Evolutionary conservation across 1,140 invertebrate genomes (phyloP).

Genomic region (Camponotus pennsylvanicus): DNA sequence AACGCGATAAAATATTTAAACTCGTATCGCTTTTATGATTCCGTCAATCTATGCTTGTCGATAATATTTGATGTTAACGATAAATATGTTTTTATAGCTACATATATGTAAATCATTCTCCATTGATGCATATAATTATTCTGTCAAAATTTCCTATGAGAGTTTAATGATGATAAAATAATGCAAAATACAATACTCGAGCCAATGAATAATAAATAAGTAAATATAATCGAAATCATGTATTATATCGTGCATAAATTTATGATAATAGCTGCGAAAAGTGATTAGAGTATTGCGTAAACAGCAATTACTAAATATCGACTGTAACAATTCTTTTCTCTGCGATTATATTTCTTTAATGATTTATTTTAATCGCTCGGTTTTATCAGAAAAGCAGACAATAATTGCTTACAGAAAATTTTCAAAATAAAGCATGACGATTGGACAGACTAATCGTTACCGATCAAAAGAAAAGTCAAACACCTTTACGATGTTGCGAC

Average conservation of each 20-base stretch:
- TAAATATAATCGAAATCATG: neutral
- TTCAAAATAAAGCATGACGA: neutral
- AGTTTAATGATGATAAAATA: constrained; percentile 13
- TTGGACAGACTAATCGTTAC: constrained; percentile 12
- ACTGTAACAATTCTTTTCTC: neutral
- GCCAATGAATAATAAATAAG: constrained; percentile 48
- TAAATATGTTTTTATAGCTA: neutral
- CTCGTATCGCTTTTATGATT: neutral
- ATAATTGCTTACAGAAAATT: neutral
- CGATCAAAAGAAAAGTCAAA: constrained; percentile 51
- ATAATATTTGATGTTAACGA: neutral
- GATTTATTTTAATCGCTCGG: neutral
- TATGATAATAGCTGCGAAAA: neutral
- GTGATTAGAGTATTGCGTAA: constrained; percentile 15
- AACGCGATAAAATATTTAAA: constrained; percentile 7
- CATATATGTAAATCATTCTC: neutral
- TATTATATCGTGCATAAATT: neutral
- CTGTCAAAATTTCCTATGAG: neutral
- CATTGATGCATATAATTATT: constrained; percentile 13
- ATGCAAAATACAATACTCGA: constrained; percentile 36
- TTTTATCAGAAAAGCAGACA: neutral
- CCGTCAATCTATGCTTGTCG: neutral
- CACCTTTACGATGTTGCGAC: constrained; percentile 47
- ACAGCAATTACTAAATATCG: neutral
- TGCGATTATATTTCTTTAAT: neutral